phyloP scores from a whole-genome alignment of 2,113 vertebrate species.

The Osmerus eperlanus region DNA sequence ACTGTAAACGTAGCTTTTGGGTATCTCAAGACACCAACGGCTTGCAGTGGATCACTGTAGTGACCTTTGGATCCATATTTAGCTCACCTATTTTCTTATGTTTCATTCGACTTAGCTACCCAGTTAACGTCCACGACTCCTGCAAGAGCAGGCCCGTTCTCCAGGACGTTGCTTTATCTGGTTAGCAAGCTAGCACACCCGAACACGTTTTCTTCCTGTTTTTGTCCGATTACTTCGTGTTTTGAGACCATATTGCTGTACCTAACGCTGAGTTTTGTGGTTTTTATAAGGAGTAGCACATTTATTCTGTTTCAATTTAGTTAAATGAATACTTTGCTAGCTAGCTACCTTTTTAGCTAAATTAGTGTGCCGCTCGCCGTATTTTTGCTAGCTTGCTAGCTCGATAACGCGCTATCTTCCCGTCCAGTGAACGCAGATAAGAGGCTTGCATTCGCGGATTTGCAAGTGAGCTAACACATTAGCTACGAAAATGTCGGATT shows the following conservation, averaged over 20 bases:
- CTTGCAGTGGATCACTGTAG: neutral
- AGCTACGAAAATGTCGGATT: constrained; percentile 80
- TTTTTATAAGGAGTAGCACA: neutral
- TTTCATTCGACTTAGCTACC: constrained; percentile 50
- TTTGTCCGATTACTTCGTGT: constrained; percentile 24
- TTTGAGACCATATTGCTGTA: neutral
- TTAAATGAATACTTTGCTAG: neutral
- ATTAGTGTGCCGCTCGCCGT: constrained; percentile 49
- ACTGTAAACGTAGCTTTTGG: constrained; percentile 16
- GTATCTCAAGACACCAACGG: constrained; percentile 1
- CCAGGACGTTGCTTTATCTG: neutral
- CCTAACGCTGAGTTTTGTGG: neutral
- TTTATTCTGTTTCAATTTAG: neutral
- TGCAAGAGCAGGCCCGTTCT: constrained; percentile 2
- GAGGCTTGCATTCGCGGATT: neutral
- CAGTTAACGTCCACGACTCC: constrained; percentile 22
- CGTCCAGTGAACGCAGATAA: constrained; percentile 46
- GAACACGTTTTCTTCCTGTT: constrained; percentile 59
- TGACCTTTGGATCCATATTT: neutral
- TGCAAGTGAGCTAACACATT: constrained; percentile 18
- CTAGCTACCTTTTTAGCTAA: constrained; percentile 26
- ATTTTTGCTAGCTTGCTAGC: constrained; percentile 58
- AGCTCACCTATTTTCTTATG: constrained; percentile 15
- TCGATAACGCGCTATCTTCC: constrained; percentile 44
- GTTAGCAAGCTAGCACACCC: constrained; percentile 54